Evolutionary conservation across 2,113 vertebrate species (phyloP), one percentile per base, ranked within the genome.

Genomic region (Campylomormyrus tamandua): DNA sequence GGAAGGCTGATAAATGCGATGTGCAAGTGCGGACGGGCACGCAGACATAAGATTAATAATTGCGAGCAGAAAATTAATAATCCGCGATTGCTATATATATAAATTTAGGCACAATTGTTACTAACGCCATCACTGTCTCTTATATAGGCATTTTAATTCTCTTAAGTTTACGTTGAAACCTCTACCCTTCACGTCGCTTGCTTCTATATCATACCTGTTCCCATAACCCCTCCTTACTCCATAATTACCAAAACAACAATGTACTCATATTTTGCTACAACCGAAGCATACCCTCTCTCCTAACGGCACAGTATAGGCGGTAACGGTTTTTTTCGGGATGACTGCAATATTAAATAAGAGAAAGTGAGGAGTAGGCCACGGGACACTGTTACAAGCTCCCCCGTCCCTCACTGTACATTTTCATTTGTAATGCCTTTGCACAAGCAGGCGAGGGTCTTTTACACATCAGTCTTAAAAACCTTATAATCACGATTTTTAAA

Each of bases 381-480:
- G 77, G 42, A 89, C 53, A 45, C 77, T 83, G 13, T 39, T 83
- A 84, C 50, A 48, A 85, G 9, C 52, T 58, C 77, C 53, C 56
- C 77, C 89, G 50, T 85, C 19, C 52, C 50, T 85, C 77, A 21
- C 77, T 89, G 39, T 84, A 53, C 70, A 46, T 58, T 62, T 19
- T 84, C 39, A 48, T 89, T 46, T 83, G 80, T 89, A 46, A 89
- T 89, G 89, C 53, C 89, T 85, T 83, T 89, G 56, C 52, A 80
- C 52, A 56, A 56, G 88, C 62, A 50, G 48, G 74, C n/a, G 31
- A 62, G 74, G 80, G 77, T 46, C 42, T 58, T n/a, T 84, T 58
- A 85, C 50, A 84, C 52, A 84, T 84, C 53, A 53, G 13, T 83
- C 11, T 58, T 89, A 24, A 89, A 19, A 42, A 52, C 52, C 45